Base-by-base conservation (phyloP, 2,113 vertebrate species). In the Ochotona curzoniae region DNA sequence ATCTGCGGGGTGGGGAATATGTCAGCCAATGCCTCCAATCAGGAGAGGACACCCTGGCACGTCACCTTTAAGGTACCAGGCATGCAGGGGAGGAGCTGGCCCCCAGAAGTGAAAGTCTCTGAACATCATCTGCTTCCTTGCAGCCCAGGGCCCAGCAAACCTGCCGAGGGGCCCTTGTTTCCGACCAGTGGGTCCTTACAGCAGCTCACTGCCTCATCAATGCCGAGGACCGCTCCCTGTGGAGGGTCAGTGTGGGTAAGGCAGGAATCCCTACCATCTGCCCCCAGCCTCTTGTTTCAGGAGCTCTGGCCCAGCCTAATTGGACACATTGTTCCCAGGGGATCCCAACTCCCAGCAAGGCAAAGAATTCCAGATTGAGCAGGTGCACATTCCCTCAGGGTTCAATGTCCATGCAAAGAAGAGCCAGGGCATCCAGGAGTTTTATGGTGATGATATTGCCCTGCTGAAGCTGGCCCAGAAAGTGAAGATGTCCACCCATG, bases 361-460 rank as follows among this genome's bases (percentile, higher is more conserved):
- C 57, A 83, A 94, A 66, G 92, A 97, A 0, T 81, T 96, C 71
- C 20, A 8, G 1, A 93, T 98, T 47, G 96, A 97, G 83, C 30
- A 32, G 17, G 94, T 96, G 7, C 87, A 98, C 32, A 88, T 97
- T 10, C 97, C 98, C 74, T 93, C 96, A 0, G 51, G 92, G 3
- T 99, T 98, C 73, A 83, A 98, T n/a, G 54, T 93, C 75, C 61
- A 7, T 0, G 96, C 97, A 0, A 98, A 99, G 25, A 74, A 8
- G 90, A 17, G 85, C 63, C 98, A 98, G 93, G 98, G 98, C 0
- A 97, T 99, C 5, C 81, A 30, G 0, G 98, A 98, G 94, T 99
- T 99, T 96, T 99, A 98, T 1, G 98, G 98, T 32, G 98, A 98
- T 8, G 99, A 99, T 75, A 97, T 99, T 0, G 98, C 99, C 61